Conservation (phyloP, 2,888 invertebrate genomes). For the Helobdella robusta region DNA sequence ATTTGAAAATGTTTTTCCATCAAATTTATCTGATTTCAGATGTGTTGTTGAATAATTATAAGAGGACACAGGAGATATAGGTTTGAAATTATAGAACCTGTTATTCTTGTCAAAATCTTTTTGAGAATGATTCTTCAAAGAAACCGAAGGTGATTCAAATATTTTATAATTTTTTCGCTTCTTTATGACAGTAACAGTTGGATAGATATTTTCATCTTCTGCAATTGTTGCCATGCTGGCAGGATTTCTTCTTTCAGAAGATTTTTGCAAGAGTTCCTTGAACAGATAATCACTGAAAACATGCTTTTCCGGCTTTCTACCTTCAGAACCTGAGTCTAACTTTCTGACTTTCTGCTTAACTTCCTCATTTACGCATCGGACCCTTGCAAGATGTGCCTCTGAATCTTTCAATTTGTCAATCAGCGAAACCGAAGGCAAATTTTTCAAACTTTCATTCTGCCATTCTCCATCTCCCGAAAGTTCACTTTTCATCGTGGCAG, state of each 20-base stretch:
- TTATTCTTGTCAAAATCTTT: too few relatives aligned
- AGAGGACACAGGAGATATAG: too few relatives aligned
- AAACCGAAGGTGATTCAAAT: neutral
- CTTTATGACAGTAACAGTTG: conserved; percentile 3
- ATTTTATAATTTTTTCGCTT: conserved; percentile 9
- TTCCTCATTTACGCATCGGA: conserved; percentile 16
- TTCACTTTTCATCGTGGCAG: too few relatives aligned
- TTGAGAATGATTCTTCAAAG: too few relatives aligned
- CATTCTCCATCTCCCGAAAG: too few relatives aligned
- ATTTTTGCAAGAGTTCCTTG: conserved; percentile 9
- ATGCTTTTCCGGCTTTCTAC: neutral
- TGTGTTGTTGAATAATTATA: too few relatives aligned
- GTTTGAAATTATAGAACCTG: too few relatives aligned
- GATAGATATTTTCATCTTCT: neutral
- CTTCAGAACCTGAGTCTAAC: neutral
- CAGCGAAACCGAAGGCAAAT: conserved; percentile 20
- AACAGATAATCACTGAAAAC: neutral
- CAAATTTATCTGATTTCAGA: too few relatives aligned
- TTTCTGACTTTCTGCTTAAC: conserved; percentile 7
- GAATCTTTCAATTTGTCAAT: conserved; percentile 26
- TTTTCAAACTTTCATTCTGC: neutral
- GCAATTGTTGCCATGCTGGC: too few relatives aligned
- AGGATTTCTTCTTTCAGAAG: too few relatives aligned
- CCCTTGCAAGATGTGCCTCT: conserved; percentile 8
- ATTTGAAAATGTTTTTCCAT: too few relatives aligned